Evolutionary conservation across 2,113 vertebrate genomes (phyloP).

Genomic region (Chaetodon auriga): DNA sequence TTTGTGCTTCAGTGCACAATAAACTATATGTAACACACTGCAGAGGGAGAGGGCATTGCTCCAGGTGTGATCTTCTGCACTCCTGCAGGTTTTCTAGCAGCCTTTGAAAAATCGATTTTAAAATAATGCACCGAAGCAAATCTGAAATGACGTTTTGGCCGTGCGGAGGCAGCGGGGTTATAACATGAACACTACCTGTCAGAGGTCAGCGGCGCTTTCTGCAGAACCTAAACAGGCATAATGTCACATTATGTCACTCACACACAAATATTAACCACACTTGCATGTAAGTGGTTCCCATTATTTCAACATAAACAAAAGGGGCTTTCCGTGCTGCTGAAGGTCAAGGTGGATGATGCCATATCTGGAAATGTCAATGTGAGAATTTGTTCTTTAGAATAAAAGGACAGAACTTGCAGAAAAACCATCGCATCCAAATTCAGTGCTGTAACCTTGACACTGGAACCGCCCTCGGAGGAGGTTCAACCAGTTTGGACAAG

Average conservation of each 20-base stretch:
- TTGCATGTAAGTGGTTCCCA: not conserved
- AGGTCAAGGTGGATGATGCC: not conserved
- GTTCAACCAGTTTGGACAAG: slow-evolving; percentile 49
- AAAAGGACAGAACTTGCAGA: not conserved
- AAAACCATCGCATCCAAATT: not conserved
- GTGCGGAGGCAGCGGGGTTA: slow-evolving; percentile 32
- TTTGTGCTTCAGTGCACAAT: slow-evolving; percentile 10
- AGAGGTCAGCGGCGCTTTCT: not conserved
- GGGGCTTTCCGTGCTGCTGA: not conserved
- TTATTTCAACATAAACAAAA: slow-evolving; percentile 5
- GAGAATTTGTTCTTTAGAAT: not conserved
- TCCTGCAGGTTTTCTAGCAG: not conserved
- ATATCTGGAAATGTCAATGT: too few relatives aligned
- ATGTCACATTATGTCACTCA: not conserved
- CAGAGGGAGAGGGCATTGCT: not conserved
- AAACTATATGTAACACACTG: not conserved
- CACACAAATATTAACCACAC: not conserved
- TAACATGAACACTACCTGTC: not conserved
- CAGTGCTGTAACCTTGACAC: slow-evolving; percentile 1
- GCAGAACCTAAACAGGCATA: not conserved
- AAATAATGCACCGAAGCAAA: not conserved
- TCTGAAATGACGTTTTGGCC: not conserved
- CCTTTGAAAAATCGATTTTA: not conserved
- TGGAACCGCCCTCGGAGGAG: not conserved
- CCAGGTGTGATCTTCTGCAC: not conserved